phyloP scores from a whole-genome alignment of 2,113 vertebrate species.

The Arvicanthis niloticus region DNA sequence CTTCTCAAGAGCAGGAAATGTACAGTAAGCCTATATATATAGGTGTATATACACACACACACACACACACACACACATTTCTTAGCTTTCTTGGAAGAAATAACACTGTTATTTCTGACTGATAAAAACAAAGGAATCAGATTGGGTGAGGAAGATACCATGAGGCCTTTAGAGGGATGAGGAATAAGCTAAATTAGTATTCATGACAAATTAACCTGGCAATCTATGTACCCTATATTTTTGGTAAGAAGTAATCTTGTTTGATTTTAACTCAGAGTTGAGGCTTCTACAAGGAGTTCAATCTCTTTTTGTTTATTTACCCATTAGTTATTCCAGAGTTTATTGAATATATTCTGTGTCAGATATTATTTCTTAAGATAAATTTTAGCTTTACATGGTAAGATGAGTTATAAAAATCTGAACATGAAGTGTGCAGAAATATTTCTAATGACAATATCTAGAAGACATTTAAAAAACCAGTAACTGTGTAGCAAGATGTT shows the following conservation, averaged over 20 bases:
- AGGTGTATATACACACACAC: no score
- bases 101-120: background rate
- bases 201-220: background rate
- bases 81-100: background rate
- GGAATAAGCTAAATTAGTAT: background rate
- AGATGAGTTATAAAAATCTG: background rate
- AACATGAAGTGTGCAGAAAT: background rate
- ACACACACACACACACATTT: background rate
- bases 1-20: background rate
- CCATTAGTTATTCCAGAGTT: background rate
- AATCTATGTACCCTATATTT: background rate
- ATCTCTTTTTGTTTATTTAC: background rate
- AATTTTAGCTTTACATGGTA: background rate
- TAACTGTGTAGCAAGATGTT: background rate
- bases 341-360: background rate
- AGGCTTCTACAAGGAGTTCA: background rate
- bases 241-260: background rate
- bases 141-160: background rate
- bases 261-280: constrained; percentile 29
- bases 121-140: background rate
- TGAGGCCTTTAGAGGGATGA: background rate
- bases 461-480: background rate
- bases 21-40: background rate
- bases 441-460: background rate
- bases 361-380: constrained; percentile 19